phyloP scores from a whole-genome alignment of 2,888 invertebrate species.

The Ochlodes sylvanus region DNA sequence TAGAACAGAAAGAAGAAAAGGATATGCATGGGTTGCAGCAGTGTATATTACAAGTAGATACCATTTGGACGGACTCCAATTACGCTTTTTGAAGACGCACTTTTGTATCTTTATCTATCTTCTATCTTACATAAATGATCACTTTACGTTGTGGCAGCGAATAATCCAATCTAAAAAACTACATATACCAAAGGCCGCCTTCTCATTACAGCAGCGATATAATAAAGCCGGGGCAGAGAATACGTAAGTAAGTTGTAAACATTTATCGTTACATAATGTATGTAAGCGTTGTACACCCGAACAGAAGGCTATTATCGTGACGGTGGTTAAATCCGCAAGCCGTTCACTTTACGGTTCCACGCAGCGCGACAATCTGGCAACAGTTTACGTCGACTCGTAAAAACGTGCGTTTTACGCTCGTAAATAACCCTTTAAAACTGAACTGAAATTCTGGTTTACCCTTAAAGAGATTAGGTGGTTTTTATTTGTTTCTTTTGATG shows the following conservation, averaged over 20 bases:
- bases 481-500: conserved; percentile 14
- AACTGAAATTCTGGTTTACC: conserved; percentile 18
- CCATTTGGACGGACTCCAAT: too few relatives aligned
- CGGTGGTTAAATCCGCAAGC: conserved; percentile 22
- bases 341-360: conserved; percentile 26
- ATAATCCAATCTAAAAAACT: too few relatives aligned
- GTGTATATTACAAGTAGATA: too few relatives aligned
- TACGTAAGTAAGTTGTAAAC: neutral
- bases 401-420: conserved; percentile 21
- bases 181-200: too few relatives aligned
- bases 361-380: conserved; percentile 19
- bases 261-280: neutral
- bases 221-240: too few relatives aligned
- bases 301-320: neutral
- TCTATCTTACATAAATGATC: too few relatives aligned
- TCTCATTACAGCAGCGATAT: too few relatives aligned
- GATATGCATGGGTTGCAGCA: too few relatives aligned
- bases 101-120: too few relatives aligned
- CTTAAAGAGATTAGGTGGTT: neutral
- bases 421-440: conserved; percentile 30
- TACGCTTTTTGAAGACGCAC: too few relatives aligned
- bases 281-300: neutral
- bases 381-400: conserved; percentile 31
- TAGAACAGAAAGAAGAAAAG: too few relatives aligned
- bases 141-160: too few relatives aligned